Evolutionary conservation across 1,140 invertebrate genomes (phyloP), one percentile per base, ranked within the genome.

Genomic region (Drosophila funebris): DNA sequence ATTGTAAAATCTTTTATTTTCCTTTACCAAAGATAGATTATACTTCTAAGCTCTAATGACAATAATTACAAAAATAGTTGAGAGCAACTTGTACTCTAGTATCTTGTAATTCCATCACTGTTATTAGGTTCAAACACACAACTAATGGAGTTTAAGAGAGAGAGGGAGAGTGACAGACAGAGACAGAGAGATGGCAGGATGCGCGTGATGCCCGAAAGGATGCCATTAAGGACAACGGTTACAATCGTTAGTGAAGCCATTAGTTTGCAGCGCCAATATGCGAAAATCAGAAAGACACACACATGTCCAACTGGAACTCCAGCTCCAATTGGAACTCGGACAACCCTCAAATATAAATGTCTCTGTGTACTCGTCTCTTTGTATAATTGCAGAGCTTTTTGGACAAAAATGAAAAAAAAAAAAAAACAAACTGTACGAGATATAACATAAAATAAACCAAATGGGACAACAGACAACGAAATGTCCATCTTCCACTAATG

Each of bases 211-310:
- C 36, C 73, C 82, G 27, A 85, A 88, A 89, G 78, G 76, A 84
- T 77, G 83, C 83, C 84, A 88, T 88, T 89, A 88, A 83, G 72
- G 79, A 73, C 83, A 88, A 89, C 84, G 84, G 83, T 88, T 88
- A 83, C 83, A 88, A 89, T 83, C 84, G 83, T 89, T 88, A 87
- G 83, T 87, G 78, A 88, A 88, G 83, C 83, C 83, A 88, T 88
- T 88, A 88, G 83, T 89, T 88, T 60, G 73, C 36, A 78, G 72
- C 71, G 69, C 79, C 83, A 89, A 87, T 87, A 87, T 88, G 84
- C 72, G 84, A 88, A 88, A 88, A 88, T 87, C 84, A 79, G 67
- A 74, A 44, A 41, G 8, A 37, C 50, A 62, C 52, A 54, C 70
- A 73, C 54, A 53, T 37, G 52, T 41, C 63, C 66, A 56, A 36